Evolutionary conservation across 1,140 invertebrate species (phyloP).

Genomic region (Meloidogyne chitwoodi): DNA sequence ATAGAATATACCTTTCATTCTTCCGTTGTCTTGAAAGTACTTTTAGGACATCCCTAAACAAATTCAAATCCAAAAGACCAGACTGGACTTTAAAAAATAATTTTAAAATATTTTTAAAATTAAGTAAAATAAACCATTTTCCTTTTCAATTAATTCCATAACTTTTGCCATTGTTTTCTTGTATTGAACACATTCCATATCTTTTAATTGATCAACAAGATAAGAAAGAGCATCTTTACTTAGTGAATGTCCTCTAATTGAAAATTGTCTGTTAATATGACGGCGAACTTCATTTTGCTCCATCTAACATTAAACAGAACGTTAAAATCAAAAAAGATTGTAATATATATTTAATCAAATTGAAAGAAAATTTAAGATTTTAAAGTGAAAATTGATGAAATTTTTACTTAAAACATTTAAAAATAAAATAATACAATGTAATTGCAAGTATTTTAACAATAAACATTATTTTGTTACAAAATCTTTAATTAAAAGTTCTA

Average conservation of each 20-base stretch:
- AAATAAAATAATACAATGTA: background rate
- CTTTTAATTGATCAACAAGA: conserved; percentile 21
- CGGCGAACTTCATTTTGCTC: background rate
- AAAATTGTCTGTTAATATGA: conserved; percentile 15
- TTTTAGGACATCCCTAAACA: conserved; percentile 10
- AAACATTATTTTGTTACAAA: no score
- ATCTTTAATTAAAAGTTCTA: no score
- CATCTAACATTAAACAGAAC: background rate
- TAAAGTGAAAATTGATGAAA: background rate
- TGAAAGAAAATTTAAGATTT: background rate
- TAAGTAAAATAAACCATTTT: conserved; percentile 6
- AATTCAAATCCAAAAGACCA: conserved; percentile 14
- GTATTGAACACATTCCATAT: background rate
- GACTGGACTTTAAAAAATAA: background rate
- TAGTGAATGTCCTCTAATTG: conserved; percentile 15
- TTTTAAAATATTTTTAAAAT: background rate
- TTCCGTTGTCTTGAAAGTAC: background rate
- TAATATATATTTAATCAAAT: background rate
- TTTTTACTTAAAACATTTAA: background rate
- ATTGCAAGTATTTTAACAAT: no score
- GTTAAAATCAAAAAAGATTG: background rate
- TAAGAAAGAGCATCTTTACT: conserved; percentile 17
- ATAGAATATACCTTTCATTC: conserved; percentile 19
- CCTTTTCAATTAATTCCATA: conserved; percentile 20
- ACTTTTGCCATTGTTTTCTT: conserved; percentile 16